These are phyloP conservation scores for Onthophagus taurus DNA, from an alignment of 1,140 invertebrate genomes.

Conservation along the genomic window DNA sequence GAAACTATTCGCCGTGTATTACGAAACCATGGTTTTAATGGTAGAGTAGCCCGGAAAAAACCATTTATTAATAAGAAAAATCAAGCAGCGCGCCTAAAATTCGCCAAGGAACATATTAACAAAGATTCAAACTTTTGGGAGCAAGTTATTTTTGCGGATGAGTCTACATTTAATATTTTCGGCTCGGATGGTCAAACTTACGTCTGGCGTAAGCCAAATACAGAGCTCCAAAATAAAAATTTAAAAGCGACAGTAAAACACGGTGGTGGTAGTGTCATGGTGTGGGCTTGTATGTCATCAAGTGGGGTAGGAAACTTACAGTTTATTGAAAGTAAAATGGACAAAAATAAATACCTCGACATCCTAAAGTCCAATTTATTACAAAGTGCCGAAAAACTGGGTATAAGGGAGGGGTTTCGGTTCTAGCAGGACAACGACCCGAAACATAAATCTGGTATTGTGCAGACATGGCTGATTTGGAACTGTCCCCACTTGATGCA, in stretches of 20 bases:
- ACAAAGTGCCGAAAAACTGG: too few species aligned
- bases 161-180: conserved; percentile 6
- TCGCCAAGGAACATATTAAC: neutral
- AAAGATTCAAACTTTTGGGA: conserved; percentile 2
- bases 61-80: conserved; percentile 3
- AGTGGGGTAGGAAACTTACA: neutral
- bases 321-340: conserved; percentile 7
- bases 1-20: conserved; percentile 3
- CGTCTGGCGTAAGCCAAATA: conserved; percentile 1
- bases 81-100: neutral
- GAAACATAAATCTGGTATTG: too few species aligned
- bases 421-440: too few species aligned
- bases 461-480: too few species aligned
- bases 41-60: neutral
- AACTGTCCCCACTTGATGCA: too few species aligned
- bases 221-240: conserved; percentile 1
- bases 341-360: conserved; percentile 6
- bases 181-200: neutral
- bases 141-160: conserved; percentile 6
- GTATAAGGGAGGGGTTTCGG: too few species aligned
- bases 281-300: conserved; percentile 6
- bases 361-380: too few species aligned
- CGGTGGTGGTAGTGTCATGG: conserved; percentile 3
- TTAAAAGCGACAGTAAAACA: conserved; percentile 6
- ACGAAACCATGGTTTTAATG: conserved; percentile 1